These are phyloP conservation scores for Mycteria americana DNA, from an alignment of 2,797 vertebrate genomes.

Conservation along the genomic window DNA sequence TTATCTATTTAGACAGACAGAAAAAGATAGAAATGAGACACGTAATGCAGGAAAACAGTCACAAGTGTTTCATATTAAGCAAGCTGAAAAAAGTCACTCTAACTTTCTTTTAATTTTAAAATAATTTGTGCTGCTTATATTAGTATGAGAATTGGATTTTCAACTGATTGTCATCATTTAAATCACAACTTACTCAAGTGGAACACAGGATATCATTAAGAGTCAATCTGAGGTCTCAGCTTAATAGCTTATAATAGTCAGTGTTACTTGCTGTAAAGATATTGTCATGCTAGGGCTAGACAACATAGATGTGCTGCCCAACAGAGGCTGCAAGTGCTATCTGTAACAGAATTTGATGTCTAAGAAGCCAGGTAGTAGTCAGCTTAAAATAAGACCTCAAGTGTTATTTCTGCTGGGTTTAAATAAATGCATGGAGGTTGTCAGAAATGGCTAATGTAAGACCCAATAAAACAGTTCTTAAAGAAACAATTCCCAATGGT, in stretches of 20 bases:
- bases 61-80: neutral
- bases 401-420: neutral
- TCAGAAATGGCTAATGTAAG: neutral
- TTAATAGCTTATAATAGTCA: neutral
- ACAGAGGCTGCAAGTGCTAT: neutral
- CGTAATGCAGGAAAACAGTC: neutral
- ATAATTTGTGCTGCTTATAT: neutral
- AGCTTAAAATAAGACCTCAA: neutral
- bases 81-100: neutral
- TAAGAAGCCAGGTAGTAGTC: neutral
- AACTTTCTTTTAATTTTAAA: neutral
- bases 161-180: neutral
- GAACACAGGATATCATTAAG: neutral
- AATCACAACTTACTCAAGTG: neutral
- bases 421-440: neutral
- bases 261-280: neutral
- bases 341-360: neutral
- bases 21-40: neutral
- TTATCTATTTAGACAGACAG: neutral
- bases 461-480: neutral
- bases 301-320: neutral
- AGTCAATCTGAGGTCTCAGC: constrained; percentile 24
- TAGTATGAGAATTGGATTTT: neutral
- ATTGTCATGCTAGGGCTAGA: neutral
- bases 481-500: neutral